These are phyloP conservation scores for Eupithecia centaureata DNA, from an alignment of 2,888 invertebrate genomes.

Conservation along the genomic window DNA sequence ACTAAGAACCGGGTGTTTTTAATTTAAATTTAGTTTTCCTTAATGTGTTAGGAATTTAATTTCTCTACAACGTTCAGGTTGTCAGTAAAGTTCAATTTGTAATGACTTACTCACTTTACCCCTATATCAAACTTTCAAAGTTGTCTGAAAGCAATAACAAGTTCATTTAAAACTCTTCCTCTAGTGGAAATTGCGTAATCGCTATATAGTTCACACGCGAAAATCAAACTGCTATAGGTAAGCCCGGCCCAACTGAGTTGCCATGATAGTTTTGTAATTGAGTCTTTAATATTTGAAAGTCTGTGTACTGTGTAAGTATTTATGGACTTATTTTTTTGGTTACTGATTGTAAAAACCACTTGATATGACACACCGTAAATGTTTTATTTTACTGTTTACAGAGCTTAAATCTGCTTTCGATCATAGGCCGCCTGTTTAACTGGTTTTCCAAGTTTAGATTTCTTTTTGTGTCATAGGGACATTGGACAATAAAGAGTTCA, in stretches of 20 bases:
- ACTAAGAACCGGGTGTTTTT: too few relatives aligned
- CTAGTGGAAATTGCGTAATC: constrained; percentile 16
- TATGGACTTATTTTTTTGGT: too few relatives aligned
- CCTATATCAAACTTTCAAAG: constrained; percentile 23
- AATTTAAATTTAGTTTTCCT: not conserved
- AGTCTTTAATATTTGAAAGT: not conserved
- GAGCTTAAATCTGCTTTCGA: too few relatives aligned
- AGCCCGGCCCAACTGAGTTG: not conserved
- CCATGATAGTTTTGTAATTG: not conserved
- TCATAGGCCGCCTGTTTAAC: too few relatives aligned
- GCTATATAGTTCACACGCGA: constrained; percentile 28
- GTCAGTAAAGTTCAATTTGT: not conserved
- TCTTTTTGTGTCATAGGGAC: too few relatives aligned
- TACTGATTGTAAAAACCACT: too few relatives aligned
- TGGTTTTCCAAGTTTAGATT: too few relatives aligned
- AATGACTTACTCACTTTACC: not conserved
- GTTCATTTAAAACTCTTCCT: constrained; percentile 31
- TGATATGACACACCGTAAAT: too few relatives aligned
- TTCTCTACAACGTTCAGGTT: not conserved
- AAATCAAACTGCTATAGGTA: constrained; percentile 1
- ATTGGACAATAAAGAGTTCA: too few relatives aligned
- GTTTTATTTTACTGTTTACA: too few relatives aligned
- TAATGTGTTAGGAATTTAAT: too few relatives aligned
- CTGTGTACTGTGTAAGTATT: too few relatives aligned
- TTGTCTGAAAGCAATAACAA: constrained; percentile 31